Evolutionary conservation across 2,888 invertebrate genomes (phyloP).

Genomic region (Metopia argyrocephala): DNA sequence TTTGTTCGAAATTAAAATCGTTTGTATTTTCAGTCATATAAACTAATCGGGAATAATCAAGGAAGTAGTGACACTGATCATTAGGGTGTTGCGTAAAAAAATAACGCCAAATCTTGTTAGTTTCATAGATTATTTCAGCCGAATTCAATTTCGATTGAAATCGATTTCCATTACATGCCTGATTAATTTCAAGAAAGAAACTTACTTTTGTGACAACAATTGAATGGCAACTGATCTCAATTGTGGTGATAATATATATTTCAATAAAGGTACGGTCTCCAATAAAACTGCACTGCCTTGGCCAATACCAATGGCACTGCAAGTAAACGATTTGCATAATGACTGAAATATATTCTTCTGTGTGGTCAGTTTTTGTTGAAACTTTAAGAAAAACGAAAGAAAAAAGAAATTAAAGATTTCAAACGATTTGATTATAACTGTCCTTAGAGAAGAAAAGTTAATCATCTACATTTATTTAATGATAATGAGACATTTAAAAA

Average conservation of each 20-base stretch:
- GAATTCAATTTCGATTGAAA: background rate
- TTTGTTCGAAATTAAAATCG: too few relatives aligned
- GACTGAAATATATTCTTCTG: conserved; percentile 81
- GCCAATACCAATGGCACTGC: conserved; percentile 74
- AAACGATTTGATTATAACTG: conserved; percentile 54
- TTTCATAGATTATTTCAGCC: too few relatives aligned
- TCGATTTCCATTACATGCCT: background rate
- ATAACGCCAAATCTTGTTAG: too few relatives aligned
- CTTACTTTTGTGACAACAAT: conserved; percentile 76
- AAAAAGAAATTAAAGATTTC: conserved; percentile 31
- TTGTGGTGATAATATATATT: conserved; percentile 85
- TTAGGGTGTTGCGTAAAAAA: too few relatives aligned
- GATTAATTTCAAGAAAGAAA: conserved; percentile 14
- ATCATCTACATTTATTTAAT: conserved; percentile 19
- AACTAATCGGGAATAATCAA: too few relatives aligned
- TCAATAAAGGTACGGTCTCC: conserved; percentile 86
- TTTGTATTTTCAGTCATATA: too few relatives aligned
- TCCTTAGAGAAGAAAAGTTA: conserved; percentile 25
- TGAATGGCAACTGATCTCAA: conserved; percentile 84
- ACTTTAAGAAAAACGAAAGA: conserved; percentile 76
- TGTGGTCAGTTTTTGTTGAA: conserved; percentile 79
- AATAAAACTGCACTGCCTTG: conserved; percentile 80
- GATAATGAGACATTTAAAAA: background rate
- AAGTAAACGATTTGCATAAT: conserved; percentile 83
- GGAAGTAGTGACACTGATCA: too few relatives aligned